phyloP scores from a whole-genome alignment of 2,888 invertebrate genomes.

The Chrysolina oricalcia region DNA sequence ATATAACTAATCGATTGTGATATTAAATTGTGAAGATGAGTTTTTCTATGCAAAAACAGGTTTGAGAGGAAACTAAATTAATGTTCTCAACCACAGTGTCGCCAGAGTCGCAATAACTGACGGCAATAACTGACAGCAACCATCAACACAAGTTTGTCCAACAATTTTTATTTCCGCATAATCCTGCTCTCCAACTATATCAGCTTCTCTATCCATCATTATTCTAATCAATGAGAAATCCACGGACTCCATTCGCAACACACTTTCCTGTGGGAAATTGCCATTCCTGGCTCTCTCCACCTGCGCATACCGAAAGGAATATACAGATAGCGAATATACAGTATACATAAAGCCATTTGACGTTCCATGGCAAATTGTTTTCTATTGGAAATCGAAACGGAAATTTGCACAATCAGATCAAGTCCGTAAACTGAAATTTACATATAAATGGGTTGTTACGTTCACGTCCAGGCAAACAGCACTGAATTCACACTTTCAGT shows the following conservation, averaged over 20 bases:
- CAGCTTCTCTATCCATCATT: not conserved
- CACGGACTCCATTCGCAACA: constrained; percentile 9
- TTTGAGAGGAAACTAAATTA: no score
- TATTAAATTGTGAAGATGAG: no score
- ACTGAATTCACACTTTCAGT: constrained; percentile 12
- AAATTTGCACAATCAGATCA: constrained; percentile 42
- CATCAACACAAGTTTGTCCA: no score
- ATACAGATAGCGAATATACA: constrained; percentile 18
- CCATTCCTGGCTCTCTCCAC: constrained; percentile 27
- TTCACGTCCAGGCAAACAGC: not conserved
- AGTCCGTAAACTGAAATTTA: constrained; percentile 36
- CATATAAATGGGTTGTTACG: constrained; percentile 37
- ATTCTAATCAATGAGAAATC: constrained; percentile 9
- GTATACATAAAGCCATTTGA: constrained; percentile 31
- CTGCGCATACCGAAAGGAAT: constrained; percentile 14
- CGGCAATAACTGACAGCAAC: no score
- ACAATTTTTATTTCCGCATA: not conserved
- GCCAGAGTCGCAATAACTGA: no score
- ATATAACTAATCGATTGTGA: no score
- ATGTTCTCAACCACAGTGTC: no score
- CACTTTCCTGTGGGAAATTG: constrained; percentile 32
- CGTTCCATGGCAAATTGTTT: constrained; percentile 49
- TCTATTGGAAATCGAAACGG: constrained; percentile 46
- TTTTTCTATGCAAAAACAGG: no score
- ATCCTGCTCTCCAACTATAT: not conserved